phyloP scores from a whole-genome alignment of 2,797 vertebrate species.

The Pteropus rufus region DNA sequence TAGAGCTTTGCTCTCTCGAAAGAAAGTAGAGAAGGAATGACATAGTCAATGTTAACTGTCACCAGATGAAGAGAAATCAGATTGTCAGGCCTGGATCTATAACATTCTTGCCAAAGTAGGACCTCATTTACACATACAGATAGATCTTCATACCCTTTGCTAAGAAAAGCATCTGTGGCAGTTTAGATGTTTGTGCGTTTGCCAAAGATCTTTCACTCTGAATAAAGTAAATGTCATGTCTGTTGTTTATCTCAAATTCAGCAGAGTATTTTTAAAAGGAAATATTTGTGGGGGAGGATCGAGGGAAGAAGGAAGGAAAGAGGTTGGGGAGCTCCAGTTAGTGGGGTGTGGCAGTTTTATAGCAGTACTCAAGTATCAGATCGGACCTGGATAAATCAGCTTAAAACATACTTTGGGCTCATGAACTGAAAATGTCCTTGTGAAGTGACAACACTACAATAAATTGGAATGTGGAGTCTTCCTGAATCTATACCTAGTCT shows the following conservation, averaged over 20 bases:
- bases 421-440: neutral
- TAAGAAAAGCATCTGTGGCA: slow-evolving; percentile 85
- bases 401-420: neutral
- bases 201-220: slow-evolving; percentile 88
- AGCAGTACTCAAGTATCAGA: neutral
- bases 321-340: neutral
- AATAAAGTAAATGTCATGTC: slow-evolving; percentile 86
- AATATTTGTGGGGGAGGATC: slow-evolving; percentile 81
- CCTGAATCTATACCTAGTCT: slow-evolving; percentile 58
- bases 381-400: neutral
- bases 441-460: neutral
- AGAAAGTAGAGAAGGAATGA: slow-evolving; percentile 77
- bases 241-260: slow-evolving; percentile 86
- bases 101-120: slow-evolving; percentile 84
- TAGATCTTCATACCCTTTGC: slow-evolving; percentile 85
- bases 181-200: slow-evolving; percentile 85
- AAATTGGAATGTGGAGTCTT: neutral
- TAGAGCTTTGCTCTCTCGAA: slow-evolving; percentile 75
- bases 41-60: slow-evolving; percentile 83
- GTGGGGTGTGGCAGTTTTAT: neutral
- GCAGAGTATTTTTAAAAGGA: slow-evolving; percentile 83
- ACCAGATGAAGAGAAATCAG: slow-evolving; percentile 81
- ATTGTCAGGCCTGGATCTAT: slow-evolving; percentile 83
- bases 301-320: neutral
- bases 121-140: slow-evolving; percentile 85